Percentiles rank a stretch among this genome's conserved stretches.
These are phyloP conservation scores for Hyalella azteca DNA, from an alignment of 2,888 invertebrate genomes.

Conservation along the genomic window DNA sequence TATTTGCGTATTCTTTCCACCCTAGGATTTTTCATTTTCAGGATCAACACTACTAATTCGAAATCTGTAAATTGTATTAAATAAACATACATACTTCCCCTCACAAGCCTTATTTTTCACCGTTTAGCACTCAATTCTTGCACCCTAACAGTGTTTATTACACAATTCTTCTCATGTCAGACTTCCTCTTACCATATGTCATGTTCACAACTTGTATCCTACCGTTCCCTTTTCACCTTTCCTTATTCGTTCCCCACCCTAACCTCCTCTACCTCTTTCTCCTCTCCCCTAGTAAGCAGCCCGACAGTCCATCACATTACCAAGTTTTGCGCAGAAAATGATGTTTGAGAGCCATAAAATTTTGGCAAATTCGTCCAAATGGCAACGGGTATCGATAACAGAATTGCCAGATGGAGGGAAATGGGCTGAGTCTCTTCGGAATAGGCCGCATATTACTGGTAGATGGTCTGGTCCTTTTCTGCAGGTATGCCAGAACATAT, in stretches of 20 bases:
- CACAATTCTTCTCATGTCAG: too few species aligned
- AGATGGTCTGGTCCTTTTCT: neutral
- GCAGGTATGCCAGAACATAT: neutral
- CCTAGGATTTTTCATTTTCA: too few species aligned
- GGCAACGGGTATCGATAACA: slow-evolving; percentile 30
- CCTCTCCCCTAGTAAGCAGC: neutral
- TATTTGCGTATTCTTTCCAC: too few species aligned
- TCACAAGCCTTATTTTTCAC: too few species aligned
- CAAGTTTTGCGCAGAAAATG: slow-evolving; percentile 26
- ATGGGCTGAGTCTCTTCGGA: neutral
- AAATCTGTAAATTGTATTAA: too few species aligned
- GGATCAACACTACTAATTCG: too few species aligned
- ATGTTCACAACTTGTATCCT: neutral
- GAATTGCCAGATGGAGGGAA: slow-evolving; percentile 19
- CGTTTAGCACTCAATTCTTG: too few species aligned
- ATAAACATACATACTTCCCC: too few species aligned
- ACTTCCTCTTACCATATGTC: too few species aligned
- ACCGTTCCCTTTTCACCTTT: neutral
- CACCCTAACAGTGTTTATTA: too few species aligned
- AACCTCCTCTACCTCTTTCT: neutral
- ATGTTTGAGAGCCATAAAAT: slow-evolving; percentile 36
- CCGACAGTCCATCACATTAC: slow-evolving; percentile 25
- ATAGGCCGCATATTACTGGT: slow-evolving; percentile 14
- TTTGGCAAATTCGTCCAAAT: slow-evolving; percentile 34
- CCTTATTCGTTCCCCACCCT: neutral